phyloP scores from a whole-genome alignment of 2,797 vertebrate genomes.

The Tarsius wallacei region DNA sequence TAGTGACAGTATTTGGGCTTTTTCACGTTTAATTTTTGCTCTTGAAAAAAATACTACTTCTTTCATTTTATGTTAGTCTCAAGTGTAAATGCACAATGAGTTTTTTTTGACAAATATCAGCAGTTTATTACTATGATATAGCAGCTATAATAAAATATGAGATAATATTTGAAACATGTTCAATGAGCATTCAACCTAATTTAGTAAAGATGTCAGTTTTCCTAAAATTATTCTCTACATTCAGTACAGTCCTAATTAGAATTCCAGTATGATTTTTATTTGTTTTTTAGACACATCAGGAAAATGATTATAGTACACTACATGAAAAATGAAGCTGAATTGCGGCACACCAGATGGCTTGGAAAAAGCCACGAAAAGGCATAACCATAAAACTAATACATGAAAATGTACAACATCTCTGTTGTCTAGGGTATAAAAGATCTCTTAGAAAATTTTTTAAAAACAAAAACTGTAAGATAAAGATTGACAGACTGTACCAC shows the following conservation, averaged over 20 bases:
- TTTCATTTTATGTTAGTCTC: no score
- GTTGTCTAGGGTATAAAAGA: not conserved
- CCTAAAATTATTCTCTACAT: not conserved
- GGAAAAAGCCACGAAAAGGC: not conserved
- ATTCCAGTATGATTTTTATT: not conserved
- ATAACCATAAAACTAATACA: not conserved
- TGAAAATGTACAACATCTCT: slow-evolving; percentile 1
- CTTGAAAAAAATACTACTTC: no score
- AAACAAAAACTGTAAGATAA: not conserved
- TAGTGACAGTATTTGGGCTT: no score
- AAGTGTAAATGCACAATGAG: no score
- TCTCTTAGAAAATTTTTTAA: not conserved
- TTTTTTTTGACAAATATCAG: not conserved
- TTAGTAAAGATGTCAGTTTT: not conserved
- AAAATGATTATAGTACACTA: not conserved
- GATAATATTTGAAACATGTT: not conserved
- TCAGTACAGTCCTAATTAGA: not conserved
- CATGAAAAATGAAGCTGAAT: not conserved
- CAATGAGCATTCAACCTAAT: not conserved
- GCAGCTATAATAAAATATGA: not conserved
- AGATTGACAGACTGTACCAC: not conserved
- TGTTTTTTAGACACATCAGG: not conserved
- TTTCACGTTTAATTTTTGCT: no score
- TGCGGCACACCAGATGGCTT: not conserved
- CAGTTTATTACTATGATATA: not conserved